Percentiles rank a stretch among this genome's conserved stretches.
Conservation (phyloP, 2,113 vertebrate species). For the Centrocercus urophasianus region DNA sequence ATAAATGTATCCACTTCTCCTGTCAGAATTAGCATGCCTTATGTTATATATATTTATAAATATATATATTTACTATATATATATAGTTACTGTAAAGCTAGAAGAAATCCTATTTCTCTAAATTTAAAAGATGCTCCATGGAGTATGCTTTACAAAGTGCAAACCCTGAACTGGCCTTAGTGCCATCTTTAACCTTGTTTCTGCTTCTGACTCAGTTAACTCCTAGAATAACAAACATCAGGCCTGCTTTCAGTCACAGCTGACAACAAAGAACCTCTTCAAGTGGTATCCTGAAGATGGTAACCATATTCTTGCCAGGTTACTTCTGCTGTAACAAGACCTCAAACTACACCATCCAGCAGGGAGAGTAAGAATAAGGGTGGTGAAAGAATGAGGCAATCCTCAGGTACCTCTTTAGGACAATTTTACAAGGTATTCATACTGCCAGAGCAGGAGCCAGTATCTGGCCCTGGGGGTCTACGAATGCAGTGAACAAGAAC, state of each 20-base stretch:
- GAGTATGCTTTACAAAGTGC: neutral
- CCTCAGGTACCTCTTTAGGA: neutral
- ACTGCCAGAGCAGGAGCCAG: neutral
- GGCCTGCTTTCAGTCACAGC: neutral
- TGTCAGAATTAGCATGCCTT: neutral
- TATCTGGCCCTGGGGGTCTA: neutral
- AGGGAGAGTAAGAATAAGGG: neutral
- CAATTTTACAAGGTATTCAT: conserved; percentile 16
- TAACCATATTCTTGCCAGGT: neutral
- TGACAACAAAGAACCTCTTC: neutral
- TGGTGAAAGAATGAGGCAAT: neutral
- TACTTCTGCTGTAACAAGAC: neutral
- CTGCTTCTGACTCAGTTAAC: neutral
- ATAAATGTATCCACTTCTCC: neutral
- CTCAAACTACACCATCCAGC: neutral
- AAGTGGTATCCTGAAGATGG: neutral
- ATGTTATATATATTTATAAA: neutral
- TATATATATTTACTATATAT: neutral
- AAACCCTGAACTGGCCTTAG: neutral
- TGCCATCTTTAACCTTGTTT: neutral
- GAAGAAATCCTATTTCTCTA: neutral
- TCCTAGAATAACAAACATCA: neutral
- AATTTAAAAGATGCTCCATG: neutral
- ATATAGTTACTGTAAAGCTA: neutral
- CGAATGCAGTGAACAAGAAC: neutral